Evolutionary conservation across 2,113 vertebrate species (phyloP).

Genomic region (Bos indicus): DNA sequence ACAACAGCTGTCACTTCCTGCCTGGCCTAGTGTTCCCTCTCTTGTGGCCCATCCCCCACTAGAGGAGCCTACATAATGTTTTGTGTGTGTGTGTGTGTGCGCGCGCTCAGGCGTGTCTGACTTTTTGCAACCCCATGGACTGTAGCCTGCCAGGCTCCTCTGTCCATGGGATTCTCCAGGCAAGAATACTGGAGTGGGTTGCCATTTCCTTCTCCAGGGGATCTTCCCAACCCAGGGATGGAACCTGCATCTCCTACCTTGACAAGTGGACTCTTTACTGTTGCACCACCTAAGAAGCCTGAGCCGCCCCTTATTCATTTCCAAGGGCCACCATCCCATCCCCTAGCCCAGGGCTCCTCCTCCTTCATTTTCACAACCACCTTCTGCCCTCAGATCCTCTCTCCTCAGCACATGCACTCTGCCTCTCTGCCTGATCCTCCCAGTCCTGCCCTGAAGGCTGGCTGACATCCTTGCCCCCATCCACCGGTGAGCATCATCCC

Average conservation of each 20-base stretch:
- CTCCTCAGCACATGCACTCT: neutral
- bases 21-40: neutral
- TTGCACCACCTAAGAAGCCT: neutral
- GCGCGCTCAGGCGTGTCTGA: rapidly evolving
- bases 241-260: neutral
- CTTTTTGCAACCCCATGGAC: neutral
- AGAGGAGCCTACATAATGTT: neutral
- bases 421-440: neutral
- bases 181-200: neutral
- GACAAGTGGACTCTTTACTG: neutral
- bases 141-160: neutral
- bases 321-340: neutral
- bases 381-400: neutral
- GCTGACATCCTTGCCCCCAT: neutral
- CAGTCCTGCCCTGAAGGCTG: neutral
- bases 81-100: neutral
- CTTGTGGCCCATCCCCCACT: neutral
- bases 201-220: neutral
- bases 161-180: neutral
- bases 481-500: too few species aligned
- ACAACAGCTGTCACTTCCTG: neutral
- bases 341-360: neutral
- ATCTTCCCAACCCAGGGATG: neutral
- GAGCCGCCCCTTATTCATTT: neutral
- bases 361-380: neutral